Evolutionary conservation across 2,797 vertebrate species (phyloP), one percentile per base, ranked within the genome.

Genomic region (Tapera naevia): DNA sequence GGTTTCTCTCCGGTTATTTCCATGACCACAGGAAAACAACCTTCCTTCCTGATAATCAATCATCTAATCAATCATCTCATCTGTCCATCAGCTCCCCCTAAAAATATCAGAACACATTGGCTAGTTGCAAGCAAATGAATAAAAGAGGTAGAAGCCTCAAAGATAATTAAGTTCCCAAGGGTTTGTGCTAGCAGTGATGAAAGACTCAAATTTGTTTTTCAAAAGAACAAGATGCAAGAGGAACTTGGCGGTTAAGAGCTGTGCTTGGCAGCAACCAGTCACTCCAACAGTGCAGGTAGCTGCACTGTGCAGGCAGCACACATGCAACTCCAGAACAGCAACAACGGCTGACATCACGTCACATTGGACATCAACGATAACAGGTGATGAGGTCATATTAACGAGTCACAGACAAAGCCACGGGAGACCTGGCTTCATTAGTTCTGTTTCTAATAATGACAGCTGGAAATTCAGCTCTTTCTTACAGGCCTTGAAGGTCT

Each of bases 121-220:
- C 51, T 56, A 79, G 62, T n/a, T 41, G 64, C 88, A 94, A 94
- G 73, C 76, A 84, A 92, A 90, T 37, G 51, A 94, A 94, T 80
- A 79, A 88, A 93, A 90, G 88, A 88, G 23, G 73, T 39, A 80
- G 86, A 57, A 91, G 75, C 56, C 80, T 88, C 83, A 79, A 94
- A 86, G 61, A 93, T 90, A 96, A 94, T 91, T 70, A 93, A 90
- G 90, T 90, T 96, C 83, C 70, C 32, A 50, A 78, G 86, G 86
- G 80, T 45, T 81, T 84, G 72, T 25, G 71, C 57, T 71, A 70
- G 21, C 88, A 11, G 70, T 11, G 70, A 62, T 76, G 14, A 24
- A 70, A 79, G 80, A 13, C 39, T 80, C 39, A 53, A 33, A 70
- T 60, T 3, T 70, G 70, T 25, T 93, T 80, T 84, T 58, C 91